Percentiles rank a stretch among this genome's conserved stretches.
Conservation (phyloP, 2,888 invertebrate species). For the Loripinus fragilis region DNA sequence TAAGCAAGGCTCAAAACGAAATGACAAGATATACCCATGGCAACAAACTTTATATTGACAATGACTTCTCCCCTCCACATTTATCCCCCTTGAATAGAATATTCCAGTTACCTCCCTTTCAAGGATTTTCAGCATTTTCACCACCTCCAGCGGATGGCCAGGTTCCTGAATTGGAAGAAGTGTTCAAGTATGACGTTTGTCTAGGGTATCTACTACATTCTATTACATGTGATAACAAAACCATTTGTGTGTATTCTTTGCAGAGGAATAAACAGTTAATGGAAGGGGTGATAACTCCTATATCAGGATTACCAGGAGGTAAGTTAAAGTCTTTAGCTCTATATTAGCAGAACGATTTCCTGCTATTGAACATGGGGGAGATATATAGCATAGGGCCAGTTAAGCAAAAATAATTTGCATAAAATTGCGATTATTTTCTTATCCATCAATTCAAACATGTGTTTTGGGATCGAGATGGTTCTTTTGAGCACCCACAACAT, state of each 20-base stretch:
- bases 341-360: no score
- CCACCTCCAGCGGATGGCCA: slow-evolving; percentile 15
- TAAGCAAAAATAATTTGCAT: no score
- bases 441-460: no score
- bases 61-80: neutral
- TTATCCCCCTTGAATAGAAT: slow-evolving; percentile 14
- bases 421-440: no score
- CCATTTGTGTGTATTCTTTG: slow-evolving; percentile 82
- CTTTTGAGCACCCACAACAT: no score
- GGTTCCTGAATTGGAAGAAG: slow-evolving; percentile 38
- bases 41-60: slow-evolving; percentile 3
- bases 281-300: slow-evolving; percentile 87
- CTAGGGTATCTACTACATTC: slow-evolving; percentile 55
- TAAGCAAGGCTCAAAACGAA: neutral
- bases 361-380: no score
- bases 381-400: no score
- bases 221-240: slow-evolving; percentile 57
- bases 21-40: neutral
- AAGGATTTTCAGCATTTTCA: slow-evolving; percentile 17
- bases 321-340: slow-evolving; percentile 27
- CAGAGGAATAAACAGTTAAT: slow-evolving; percentile 91
- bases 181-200: slow-evolving; percentile 50
- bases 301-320: slow-evolving; percentile 64
- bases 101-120: slow-evolving; percentile 38
- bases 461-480: no score